phyloP scores from a whole-genome alignment of 2,797 vertebrate species.

The Tachyglossus aculeatus region DNA sequence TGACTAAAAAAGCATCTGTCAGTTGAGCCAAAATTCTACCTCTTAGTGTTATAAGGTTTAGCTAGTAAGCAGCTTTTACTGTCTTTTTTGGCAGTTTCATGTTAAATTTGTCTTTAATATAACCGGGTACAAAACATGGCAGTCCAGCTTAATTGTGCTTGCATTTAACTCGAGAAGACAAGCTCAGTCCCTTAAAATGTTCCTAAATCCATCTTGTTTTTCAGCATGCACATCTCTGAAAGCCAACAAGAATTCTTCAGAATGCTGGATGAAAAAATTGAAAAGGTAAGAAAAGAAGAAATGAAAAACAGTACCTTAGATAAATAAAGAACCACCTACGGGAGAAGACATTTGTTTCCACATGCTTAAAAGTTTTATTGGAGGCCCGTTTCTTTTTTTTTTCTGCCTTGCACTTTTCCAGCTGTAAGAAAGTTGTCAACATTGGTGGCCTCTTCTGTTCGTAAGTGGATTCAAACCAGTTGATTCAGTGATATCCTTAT shows the following conservation, averaged over 20 bases:
- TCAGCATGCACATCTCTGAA: conserved; percentile 97
- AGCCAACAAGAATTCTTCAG: conserved; percentile 99
- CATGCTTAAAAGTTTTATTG: too few species aligned
- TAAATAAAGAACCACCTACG: not conserved
- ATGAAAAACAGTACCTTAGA: not conserved
- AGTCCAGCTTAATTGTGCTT: not conserved
- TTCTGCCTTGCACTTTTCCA: too few species aligned
- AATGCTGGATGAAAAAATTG: conserved; percentile 98
- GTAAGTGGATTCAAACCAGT: not conserved
- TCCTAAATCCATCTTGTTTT: conserved; percentile 61
- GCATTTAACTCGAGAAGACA: not conserved
- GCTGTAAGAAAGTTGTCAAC: too few species aligned
- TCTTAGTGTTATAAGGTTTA: not conserved
- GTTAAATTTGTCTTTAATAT: not conserved
- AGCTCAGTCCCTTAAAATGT: not conserved
- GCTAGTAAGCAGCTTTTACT: too few species aligned
- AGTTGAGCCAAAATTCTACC: conserved; percentile 5
- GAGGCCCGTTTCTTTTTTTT: too few species aligned
- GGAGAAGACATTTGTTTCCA: too few species aligned
- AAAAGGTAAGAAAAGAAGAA: conserved; percentile 82
- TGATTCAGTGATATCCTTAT: not conserved
- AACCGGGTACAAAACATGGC: not conserved
- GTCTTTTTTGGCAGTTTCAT: not conserved
- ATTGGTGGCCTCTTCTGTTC: not conserved
- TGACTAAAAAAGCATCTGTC: not conserved